Evolutionary conservation across 2,113 vertebrate species (phyloP).

Genomic region (Nesogale talazaci): DNA sequence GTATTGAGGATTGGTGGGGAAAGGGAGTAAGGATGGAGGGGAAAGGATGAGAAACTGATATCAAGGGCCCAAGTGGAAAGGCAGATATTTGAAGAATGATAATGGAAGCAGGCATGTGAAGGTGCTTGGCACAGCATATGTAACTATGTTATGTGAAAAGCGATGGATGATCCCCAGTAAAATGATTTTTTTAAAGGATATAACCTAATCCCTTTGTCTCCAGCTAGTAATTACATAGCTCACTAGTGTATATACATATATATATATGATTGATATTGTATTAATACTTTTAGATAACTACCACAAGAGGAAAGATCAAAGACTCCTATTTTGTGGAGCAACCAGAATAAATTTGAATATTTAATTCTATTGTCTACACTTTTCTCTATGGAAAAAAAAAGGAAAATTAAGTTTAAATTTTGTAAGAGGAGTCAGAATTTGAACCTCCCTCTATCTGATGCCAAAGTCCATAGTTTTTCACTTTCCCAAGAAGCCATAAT

Average conservation of each 20-base stretch:
- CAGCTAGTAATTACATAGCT: neutral
- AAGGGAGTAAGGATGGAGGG: too few species aligned
- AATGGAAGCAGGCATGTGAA: too few species aligned
- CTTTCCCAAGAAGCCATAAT: neutral
- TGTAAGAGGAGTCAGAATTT: neutral
- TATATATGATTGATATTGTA: neutral
- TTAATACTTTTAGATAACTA: neutral
- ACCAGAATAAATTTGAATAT: neutral
- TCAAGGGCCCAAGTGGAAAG: too few species aligned
- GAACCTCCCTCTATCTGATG: neutral
- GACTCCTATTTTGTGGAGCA: conserved; percentile 17
- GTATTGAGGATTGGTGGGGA: too few species aligned
- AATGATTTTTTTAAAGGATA: too few species aligned
- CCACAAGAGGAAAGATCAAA: neutral
- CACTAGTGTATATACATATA: neutral
- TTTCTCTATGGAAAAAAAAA: neutral
- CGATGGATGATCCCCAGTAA: too few species aligned
- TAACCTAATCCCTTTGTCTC: neutral
- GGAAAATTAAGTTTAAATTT: neutral
- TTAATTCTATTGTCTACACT: neutral
- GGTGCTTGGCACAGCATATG: too few species aligned
- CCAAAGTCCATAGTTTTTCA: neutral
- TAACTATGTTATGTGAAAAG: too few species aligned
- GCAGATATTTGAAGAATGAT: too few species aligned
- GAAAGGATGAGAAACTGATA: too few species aligned